These are phyloP conservation scores for Sesia apiformis DNA, from an alignment of 2,888 invertebrate genomes.

Conservation along the genomic window DNA sequence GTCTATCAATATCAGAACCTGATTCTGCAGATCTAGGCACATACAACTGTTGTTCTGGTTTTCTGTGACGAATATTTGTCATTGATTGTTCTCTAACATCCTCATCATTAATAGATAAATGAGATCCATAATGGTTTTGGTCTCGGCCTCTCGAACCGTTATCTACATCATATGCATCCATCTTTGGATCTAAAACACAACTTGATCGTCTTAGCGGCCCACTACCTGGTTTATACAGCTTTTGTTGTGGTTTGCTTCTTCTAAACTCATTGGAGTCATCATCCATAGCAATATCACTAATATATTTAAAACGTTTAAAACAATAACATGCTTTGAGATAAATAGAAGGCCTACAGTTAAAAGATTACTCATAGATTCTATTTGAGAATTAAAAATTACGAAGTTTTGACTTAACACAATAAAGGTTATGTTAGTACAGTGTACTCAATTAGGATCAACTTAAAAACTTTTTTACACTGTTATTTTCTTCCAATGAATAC, in stretches of 20 bases:
- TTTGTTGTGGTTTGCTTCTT: conserved; percentile 80
- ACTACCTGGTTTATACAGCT: conserved; percentile 84
- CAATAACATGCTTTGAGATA: conserved; percentile 27
- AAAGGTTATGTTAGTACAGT: conserved; percentile 45
- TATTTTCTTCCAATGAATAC: neutral
- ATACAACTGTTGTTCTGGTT: conserved; percentile 64
- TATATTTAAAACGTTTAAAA: conserved; percentile 28
- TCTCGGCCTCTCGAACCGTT: conserved; percentile 38
- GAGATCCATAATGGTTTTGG: conserved; percentile 51
- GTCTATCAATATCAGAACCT: conserved; percentile 44
- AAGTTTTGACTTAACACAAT: conserved; percentile 7
- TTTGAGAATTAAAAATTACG: conserved; percentile 7
- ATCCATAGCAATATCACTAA: conserved; percentile 64
- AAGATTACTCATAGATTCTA: conserved; percentile 6
- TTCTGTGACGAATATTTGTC: conserved; percentile 41
- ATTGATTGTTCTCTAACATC: conserved; percentile 32
- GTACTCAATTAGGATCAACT: conserved; percentile 1
- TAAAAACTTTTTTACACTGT: neutral
- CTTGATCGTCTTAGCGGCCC: conserved; percentile 81
- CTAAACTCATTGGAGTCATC: conserved; percentile 72
- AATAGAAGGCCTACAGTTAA: conserved; percentile 5
- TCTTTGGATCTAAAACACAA: conserved; percentile 73
- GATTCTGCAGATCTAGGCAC: conserved; percentile 51
- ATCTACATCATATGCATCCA: conserved; percentile 58
- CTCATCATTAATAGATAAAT: conserved; percentile 52